phyloP scores from a whole-genome alignment of 2,888 invertebrate species.

The Drosophila paranaensis region DNA sequence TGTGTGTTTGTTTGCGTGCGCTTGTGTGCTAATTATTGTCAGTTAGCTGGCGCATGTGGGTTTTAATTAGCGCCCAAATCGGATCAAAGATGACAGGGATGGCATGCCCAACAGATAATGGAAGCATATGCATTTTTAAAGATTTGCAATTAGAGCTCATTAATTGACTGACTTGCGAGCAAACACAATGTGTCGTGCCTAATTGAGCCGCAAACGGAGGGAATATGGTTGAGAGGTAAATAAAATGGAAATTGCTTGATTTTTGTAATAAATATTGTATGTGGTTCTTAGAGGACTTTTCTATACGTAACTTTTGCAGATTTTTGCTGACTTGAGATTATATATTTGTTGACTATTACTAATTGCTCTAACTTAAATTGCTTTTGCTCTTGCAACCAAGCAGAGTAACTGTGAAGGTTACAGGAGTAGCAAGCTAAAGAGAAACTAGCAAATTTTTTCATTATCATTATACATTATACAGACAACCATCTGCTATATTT shows the following conservation, averaged over 20 bases:
- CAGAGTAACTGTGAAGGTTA: no score
- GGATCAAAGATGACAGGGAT: background rate
- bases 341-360: no score
- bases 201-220: background rate
- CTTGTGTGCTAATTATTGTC: slow-evolving; percentile 76
- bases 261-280: background rate
- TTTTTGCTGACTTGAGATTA: no score
- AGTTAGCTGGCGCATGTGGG: slow-evolving; percentile 66
- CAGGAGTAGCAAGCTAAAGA: no score
- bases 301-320: no score
- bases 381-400: background rate
- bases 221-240: background rate
- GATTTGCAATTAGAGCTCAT: slow-evolving; percentile 25
- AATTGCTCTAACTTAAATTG: no score
- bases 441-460: no score
- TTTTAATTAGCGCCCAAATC: slow-evolving; percentile 54
- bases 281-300: background rate
- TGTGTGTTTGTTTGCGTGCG: slow-evolving; percentile 69
- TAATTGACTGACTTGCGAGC: slow-evolving; percentile 39
- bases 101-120: slow-evolving; percentile 22
- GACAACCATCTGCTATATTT: no score
- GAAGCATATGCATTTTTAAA: slow-evolving; percentile 35
- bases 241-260: background rate
- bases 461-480: no score
- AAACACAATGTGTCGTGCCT: slow-evolving; percentile 28